Evolutionary conservation across 2,797 vertebrate genomes (phyloP).

Genomic region (Moxostoma hubbsi): DNA sequence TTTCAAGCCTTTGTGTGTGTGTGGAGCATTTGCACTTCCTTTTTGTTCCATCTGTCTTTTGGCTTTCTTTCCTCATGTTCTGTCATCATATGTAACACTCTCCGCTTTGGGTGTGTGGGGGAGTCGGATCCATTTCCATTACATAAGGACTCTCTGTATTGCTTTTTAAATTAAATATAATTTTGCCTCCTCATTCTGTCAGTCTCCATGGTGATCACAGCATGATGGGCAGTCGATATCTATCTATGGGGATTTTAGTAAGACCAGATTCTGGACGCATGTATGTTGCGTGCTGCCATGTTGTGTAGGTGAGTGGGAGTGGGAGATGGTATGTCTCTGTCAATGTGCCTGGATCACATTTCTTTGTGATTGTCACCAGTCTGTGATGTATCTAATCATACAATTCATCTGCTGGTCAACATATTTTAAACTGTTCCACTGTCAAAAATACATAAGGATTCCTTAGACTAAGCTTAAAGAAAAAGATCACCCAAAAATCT

Average conservation of each 20-base stretch:
- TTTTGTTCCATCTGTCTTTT: constrained; percentile 30
- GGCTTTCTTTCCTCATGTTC: background rate
- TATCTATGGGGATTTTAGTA: constrained; percentile 31
- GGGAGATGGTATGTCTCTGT: background rate
- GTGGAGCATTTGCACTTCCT: background rate
- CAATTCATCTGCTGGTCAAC: background rate
- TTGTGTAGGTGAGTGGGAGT: background rate
- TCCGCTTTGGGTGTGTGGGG: constrained; percentile 9
- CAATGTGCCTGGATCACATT: background rate
- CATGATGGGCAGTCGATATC: constrained; percentile 52
- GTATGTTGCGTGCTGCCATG: background rate
- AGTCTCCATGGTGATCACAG: constrained; percentile 53
- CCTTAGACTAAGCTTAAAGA: background rate
- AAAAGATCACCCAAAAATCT: too few relatives aligned
- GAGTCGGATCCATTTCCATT: constrained; percentile 28
- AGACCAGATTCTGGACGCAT: constrained; percentile 9
- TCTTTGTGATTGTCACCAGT: constrained; percentile 10
- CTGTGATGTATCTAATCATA: background rate
- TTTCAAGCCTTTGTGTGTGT: constrained; percentile 18
- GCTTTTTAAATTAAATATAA: constrained; percentile 54
- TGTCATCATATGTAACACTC: constrained; percentile 26
- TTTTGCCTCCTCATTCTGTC: constrained; percentile 53
- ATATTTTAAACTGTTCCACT: background rate
- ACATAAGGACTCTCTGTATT: constrained; percentile 30
- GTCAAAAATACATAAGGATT: background rate